Conservation (phyloP, 2,113 vertebrate genomes). For the Strigops habroptila region DNA sequence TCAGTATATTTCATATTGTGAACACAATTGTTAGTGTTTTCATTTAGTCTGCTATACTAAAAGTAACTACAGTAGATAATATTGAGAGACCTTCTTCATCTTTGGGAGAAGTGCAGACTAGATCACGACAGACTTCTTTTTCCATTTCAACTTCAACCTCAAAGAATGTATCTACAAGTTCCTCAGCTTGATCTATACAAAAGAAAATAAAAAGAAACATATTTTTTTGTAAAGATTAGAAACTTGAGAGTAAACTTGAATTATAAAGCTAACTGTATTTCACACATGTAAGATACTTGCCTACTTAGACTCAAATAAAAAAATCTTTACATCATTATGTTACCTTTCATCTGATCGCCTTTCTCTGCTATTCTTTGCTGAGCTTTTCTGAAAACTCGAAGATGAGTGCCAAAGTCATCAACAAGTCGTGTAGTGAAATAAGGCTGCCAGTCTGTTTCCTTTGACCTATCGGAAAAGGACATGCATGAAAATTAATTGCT, state of each 20-base stretch:
- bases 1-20: neutral
- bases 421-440: slow-evolving; percentile 98
- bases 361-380: slow-evolving; percentile 90
- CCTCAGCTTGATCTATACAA: slow-evolving; percentile 82
- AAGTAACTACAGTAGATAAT: slow-evolving; percentile 3
- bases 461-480: slow-evolving; percentile 79
- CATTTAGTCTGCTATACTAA: neutral
- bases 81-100: slow-evolving; percentile 91
- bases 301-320: neutral
- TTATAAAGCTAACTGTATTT: neutral
- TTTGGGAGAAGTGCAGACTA: slow-evolving; percentile 93
- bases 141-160: slow-evolving; percentile 99
- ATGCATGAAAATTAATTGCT: neutral
- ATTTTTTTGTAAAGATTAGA: neutral
- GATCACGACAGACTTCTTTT: slow-evolving; percentile 93
- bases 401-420: slow-evolving; percentile 97
- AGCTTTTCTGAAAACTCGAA: slow-evolving; percentile 96
- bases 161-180: slow-evolving; percentile 95
- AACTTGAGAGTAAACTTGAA: neutral
- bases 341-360: slow-evolving; percentile 91
- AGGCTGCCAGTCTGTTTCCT: slow-evolving; percentile 99
- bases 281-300: neutral
- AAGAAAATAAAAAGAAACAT: neutral
- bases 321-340: neutral
- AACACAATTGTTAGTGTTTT: neutral